Percentiles rank a stretch among this genome's conserved stretches.
Evolutionary conservation across 1,140 invertebrate genomes (phyloP).

Genomic region (Papilio polyxenes): DNA sequence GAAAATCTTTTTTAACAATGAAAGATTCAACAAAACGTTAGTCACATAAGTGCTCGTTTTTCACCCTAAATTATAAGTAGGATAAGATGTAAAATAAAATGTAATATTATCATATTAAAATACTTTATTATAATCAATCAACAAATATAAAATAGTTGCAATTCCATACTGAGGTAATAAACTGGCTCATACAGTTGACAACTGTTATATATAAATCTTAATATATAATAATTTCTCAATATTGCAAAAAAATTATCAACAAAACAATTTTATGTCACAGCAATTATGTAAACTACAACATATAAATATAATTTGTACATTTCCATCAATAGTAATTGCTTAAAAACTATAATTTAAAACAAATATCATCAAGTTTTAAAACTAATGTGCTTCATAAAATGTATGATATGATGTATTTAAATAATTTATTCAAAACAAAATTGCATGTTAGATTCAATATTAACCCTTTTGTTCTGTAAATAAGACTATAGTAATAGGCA

Average conservation of each 20-base stretch:
- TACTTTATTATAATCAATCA: constrained; percentile 28
- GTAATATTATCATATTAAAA: constrained; percentile 26
- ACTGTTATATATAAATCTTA: constrained; percentile 10
- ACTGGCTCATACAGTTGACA: constrained; percentile 28
- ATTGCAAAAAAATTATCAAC: not conserved
- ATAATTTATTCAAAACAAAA: not conserved
- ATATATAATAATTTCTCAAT: not conserved
- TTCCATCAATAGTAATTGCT: not conserved
- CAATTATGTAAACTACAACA: constrained; percentile 18
- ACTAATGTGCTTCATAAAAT: not conserved
- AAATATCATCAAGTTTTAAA: not conserved
- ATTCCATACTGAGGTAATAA: constrained; percentile 31
- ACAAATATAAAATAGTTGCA: constrained; percentile 34
- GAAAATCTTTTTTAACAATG: constrained; percentile 59
- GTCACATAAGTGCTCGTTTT: constrained; percentile 7
- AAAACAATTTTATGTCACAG: constrained; percentile 14
- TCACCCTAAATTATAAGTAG: not conserved
- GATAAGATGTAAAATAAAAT: not conserved
- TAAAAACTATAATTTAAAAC: constrained; percentile 19
- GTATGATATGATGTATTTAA: not conserved
- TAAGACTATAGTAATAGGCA: not conserved
- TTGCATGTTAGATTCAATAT: not conserved
- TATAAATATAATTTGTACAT: constrained; percentile 23
- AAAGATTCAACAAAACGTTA: constrained; percentile 51
- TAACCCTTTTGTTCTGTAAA: not conserved